These are phyloP conservation scores for Drosophila lutescens DNA, from an alignment of 2,888 invertebrate species.

Conservation along the genomic window DNA sequence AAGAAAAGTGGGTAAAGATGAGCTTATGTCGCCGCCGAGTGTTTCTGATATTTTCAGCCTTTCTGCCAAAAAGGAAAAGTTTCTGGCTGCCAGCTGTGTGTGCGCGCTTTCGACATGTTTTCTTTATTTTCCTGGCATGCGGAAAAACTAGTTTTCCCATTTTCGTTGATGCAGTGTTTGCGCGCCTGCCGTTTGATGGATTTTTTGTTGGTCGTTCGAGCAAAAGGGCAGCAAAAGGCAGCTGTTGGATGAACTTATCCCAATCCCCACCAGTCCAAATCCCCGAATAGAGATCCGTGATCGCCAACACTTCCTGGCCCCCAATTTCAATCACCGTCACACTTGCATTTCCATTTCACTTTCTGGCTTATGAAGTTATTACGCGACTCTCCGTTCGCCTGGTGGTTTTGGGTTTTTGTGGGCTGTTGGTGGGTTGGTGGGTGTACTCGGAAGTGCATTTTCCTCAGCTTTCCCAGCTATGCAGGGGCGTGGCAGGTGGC, in stretches of 20 bases:
- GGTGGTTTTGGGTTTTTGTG: background rate
- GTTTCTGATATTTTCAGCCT: slow-evolving; percentile 1
- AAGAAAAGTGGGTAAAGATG: slow-evolving; percentile 81
- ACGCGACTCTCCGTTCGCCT: slow-evolving; percentile 20
- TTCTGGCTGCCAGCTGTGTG: slow-evolving; percentile 33
- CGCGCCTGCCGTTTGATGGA: slow-evolving; percentile 52
- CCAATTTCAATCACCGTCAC: slow-evolving; percentile 28
- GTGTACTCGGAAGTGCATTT: slow-evolving; percentile 68
- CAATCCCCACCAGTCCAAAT: background rate
- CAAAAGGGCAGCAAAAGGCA: slow-evolving; percentile 23
- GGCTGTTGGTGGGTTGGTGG: slow-evolving; percentile 58
- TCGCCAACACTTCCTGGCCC: slow-evolving; percentile 24
- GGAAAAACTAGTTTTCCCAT: slow-evolving; percentile 78
- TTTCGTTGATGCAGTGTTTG: slow-evolving; percentile 52
- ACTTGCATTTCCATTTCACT: slow-evolving; percentile 47
- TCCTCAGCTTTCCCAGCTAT: background rate
- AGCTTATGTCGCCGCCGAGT: slow-evolving; percentile 61
- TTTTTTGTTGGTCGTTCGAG: slow-evolving; percentile 5
- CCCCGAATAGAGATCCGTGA: slow-evolving; percentile 1
- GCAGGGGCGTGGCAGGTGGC: slow-evolving; percentile 48
- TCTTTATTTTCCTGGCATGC: slow-evolving; percentile 75
- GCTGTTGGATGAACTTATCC: slow-evolving; percentile 5
- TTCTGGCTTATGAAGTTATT: slow-evolving; percentile 72
- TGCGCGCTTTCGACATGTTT: slow-evolving; percentile 39
- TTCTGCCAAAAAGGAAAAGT: slow-evolving; percentile 75